phyloP scores from a whole-genome alignment of 1,140 invertebrate genomes.

The Drosophila takahashii region DNA sequence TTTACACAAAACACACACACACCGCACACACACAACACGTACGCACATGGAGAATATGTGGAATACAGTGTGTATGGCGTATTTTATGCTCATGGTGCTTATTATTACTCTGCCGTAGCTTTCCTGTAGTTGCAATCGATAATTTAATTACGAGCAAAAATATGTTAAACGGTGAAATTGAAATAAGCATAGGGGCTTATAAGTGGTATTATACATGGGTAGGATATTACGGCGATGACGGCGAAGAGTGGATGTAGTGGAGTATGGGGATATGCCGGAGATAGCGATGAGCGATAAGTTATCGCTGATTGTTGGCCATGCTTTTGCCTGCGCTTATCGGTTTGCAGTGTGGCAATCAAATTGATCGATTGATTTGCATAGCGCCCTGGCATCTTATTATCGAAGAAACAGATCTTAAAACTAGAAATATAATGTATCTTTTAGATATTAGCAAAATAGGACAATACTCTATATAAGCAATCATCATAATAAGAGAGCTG shows the following conservation, averaged over 20 bases:
- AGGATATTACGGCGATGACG: not conserved
- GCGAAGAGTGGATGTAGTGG: not conserved
- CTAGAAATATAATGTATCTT: no score
- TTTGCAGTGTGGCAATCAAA: conserved; percentile 3
- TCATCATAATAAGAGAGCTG: not conserved
- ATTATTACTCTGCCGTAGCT: conserved; percentile 62
- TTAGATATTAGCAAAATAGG: no score
- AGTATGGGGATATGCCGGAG: not conserved
- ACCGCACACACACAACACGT: conserved; percentile 2
- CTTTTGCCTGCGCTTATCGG: conserved; percentile 5
- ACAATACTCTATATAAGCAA: not conserved
- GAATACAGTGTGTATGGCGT: conserved; percentile 14
- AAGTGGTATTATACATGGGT: conserved; percentile 1
- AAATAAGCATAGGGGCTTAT: conserved; percentile 17
- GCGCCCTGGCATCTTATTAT: not conserved
- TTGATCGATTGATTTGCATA: conserved; percentile 2
- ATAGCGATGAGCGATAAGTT: conserved; percentile 24
- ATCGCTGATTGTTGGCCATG: conserved; percentile 8
- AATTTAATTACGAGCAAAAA: conserved; percentile 64
- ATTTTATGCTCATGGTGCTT: conserved; percentile 48
- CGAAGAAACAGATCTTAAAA: no score
- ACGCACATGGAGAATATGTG: conserved; percentile 7
- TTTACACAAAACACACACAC: conserved; percentile 13
- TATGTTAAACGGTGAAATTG: conserved; percentile 48
- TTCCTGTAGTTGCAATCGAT: conserved; percentile 59